Base-by-base conservation (phyloP, 1,140 invertebrate genomes). In the Kradibia gibbosae region DNA sequence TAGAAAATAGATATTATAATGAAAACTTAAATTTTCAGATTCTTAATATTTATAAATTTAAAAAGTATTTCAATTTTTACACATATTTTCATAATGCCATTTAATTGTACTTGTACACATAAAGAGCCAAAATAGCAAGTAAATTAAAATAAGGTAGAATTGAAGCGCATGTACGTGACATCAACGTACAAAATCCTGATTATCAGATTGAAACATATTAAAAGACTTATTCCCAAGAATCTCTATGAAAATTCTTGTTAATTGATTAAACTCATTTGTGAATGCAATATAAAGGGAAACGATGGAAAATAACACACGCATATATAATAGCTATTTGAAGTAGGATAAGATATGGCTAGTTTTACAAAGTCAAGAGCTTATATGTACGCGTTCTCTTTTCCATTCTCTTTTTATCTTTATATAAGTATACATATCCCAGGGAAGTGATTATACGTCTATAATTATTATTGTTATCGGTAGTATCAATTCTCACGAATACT, bases 401-500 rank as follows among this genome's bases (percentile, higher is more conserved):
- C 25, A 31, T 60, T 73, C 78, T 80, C 34, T 39, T 62, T 67
- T n/a, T n/a, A n/a, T n/a, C n/a, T n/a, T n/a, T n/a, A n/a, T n/a
- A n/a, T 31, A 62, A 42, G 80, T 78, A 73, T 86, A 85, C 85
- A 86, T 83, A 86, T 77, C 87, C 87, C 88, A 78, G 82, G 88
- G 88, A 88, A 89, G 88, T 89, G 87, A 89, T 89, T n/a, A n/a
- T n/a, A n/a, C n/a, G n/a, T n/a, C n/a, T n/a, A n/a, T n/a, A n/a
- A n/a, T n/a, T n/a, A n/a, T n/a, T n/a, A n/a, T n/a, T n/a, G n/a
- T n/a, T n/a, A n/a, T n/a, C n/a, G n/a, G 82, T 85, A 85, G 87
- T 87, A 89, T 89, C 88, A 88, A 89, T 89, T 89, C 87, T 87
- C 87, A 86, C 87, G 84, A 85, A 87, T 78, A 87, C 88, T 88